phyloP scores from a whole-genome alignment of 2,888 invertebrate genomes.

The Mongoloraphidia duomilia region DNA sequence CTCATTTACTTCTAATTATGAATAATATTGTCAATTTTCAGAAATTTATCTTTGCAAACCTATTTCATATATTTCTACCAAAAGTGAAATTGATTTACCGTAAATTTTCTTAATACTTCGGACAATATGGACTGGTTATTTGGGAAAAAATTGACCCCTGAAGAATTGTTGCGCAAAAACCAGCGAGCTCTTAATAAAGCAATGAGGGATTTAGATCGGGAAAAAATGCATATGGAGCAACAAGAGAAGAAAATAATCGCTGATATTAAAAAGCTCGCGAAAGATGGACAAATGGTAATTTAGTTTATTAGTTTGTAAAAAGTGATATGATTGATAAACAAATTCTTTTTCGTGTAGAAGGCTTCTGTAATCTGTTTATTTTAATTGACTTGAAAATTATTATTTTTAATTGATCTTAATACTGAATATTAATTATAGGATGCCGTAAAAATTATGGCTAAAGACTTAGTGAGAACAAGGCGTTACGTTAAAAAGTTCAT shows the following conservation, averaged over 20 bases:
- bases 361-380: too few species aligned
- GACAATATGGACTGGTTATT: conserved; percentile 81
- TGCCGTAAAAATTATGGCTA: conserved; percentile 99
- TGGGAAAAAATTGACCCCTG: conserved; percentile 90
- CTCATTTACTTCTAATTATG: too few species aligned
- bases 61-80: too few species aligned
- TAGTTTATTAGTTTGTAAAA: neutral
- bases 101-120: too few species aligned
- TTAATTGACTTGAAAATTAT: neutral
- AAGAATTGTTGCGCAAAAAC: conserved; percentile 96
- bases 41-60: too few species aligned
- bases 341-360: too few species aligned
- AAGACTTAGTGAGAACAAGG: conserved; percentile 91
- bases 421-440: conserved; percentile 48
- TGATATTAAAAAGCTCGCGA: conserved; percentile 97
- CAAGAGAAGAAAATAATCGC: conserved; percentile 97
- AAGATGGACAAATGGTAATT: conserved; percentile 92
- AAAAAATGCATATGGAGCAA: conserved; percentile 89
- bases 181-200: conserved; percentile 96
- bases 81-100: too few species aligned
- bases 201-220: conserved; percentile 92
- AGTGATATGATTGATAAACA: neutral
- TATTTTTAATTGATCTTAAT: conserved; percentile 1
- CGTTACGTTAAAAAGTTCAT: conserved; percentile 96
- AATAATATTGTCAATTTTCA: too few species aligned